Conservation (phyloP, 2,888 invertebrate species). For the Margaritifera margaritifera region DNA sequence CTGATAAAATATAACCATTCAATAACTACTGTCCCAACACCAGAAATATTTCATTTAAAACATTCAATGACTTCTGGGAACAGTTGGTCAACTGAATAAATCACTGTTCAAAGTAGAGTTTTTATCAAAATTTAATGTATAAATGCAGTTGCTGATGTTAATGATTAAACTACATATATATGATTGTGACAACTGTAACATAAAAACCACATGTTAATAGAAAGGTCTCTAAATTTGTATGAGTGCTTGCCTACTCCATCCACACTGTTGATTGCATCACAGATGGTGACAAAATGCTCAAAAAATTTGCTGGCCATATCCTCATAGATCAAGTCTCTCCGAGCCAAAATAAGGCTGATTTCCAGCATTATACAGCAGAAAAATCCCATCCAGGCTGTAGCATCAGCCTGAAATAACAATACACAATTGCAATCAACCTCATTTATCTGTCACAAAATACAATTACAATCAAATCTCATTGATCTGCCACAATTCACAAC, state of each 20-base stretch:
- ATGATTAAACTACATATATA: too few species aligned
- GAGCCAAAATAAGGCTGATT: slow-evolving; percentile 69
- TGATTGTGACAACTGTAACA: too few species aligned
- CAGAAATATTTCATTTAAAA: too few species aligned
- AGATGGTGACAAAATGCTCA: slow-evolving; percentile 70
- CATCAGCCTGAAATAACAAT: slow-evolving; percentile 66
- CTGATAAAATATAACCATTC: too few species aligned
- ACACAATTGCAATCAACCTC: not conserved
- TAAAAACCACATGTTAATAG: too few species aligned
- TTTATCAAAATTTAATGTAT: too few species aligned
- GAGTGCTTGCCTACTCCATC: slow-evolving; percentile 45
- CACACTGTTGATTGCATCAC: slow-evolving; percentile 69
- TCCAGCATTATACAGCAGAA: slow-evolving; percentile 71
- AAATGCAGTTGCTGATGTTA: too few species aligned
- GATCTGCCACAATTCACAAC: not conserved
- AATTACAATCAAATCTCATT: not conserved
- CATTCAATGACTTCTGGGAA: too few species aligned
- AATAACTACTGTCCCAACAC: too few species aligned
- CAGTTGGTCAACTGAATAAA: too few species aligned
- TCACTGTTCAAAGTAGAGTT: too few species aligned
- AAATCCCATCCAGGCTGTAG: slow-evolving; percentile 73
- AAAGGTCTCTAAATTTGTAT: too few species aligned
- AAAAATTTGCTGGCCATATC: slow-evolving; percentile 73
- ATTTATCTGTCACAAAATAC: not conserved
- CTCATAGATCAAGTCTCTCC: slow-evolving; percentile 67